Evolutionary conservation across 1,140 invertebrate species (phyloP).

Genomic region (Drosophila varians): DNA sequence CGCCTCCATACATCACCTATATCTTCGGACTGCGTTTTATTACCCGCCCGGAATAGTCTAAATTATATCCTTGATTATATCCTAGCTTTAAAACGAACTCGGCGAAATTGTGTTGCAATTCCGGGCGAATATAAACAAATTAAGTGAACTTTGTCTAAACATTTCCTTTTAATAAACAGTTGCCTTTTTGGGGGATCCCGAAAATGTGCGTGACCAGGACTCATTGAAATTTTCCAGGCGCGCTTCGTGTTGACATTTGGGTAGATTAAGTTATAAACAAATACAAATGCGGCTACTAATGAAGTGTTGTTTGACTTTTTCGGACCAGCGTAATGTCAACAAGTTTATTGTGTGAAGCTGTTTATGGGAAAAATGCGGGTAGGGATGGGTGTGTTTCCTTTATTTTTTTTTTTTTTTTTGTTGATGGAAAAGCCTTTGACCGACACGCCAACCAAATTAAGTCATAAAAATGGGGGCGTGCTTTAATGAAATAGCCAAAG

Average conservation of each 20-base stretch:
- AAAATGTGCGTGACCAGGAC: constrained; percentile 59
- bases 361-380: constrained; percentile 46
- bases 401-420: too few relatives aligned
- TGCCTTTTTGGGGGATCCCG: not conserved
- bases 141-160: constrained; percentile 23
- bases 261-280: constrained; percentile 80
- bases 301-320: constrained; percentile 72
- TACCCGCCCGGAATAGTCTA: constrained; percentile 1
- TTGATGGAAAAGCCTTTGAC: not conserved
- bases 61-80: constrained; percentile 7
- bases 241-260: constrained; percentile 63
- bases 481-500: constrained; percentile 38
- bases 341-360: constrained; percentile 79
- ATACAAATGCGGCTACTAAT: constrained; percentile 78
- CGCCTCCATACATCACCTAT: constrained; percentile 26
- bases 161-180: constrained; percentile 30
- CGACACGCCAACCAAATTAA: constrained; percentile 75
- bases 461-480: constrained; percentile 65
- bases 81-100: constrained; percentile 26
- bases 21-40: constrained; percentile 31
- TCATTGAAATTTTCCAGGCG: constrained; percentile 58
- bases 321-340: constrained; percentile 60
- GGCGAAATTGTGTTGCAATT: not conserved
- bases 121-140: not conserved
- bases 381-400: too few relatives aligned